Base-by-base conservation (phyloP, 2,888 invertebrate genomes). In the Onchidella celtica region DNA sequence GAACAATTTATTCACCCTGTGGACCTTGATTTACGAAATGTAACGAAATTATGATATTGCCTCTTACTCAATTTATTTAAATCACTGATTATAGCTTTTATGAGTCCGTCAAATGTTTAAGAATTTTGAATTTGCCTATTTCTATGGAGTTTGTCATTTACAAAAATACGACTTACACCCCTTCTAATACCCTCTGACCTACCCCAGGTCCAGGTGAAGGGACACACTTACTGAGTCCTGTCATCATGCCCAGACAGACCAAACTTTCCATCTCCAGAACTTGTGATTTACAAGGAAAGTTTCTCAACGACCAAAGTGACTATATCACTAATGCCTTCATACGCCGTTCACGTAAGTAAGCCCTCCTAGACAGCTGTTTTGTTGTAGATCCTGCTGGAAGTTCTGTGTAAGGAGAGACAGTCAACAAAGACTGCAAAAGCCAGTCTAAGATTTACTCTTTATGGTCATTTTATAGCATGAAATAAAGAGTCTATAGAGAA, bases 271-370 rank as follows among this genome's bases (percentile, higher is more conserved):
- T 73, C 11, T 57, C 57, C 34, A 73, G 1, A 29, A 73, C 73
- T 14, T 73, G 73, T n/a, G 73, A 73, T 57, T 59, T 73, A 24
- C 57, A 73, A 34, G 73, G 73, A 9, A 2, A 73, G 32, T 59
- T 61, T 2, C 27, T 14, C 3, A 27, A 59, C 14, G 73, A 73
- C 0, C 36, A 36, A 2, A 0, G 24, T 3, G 14, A 57, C 1
- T 24, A 73, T 17, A 61, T 38, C 59, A 73, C 73, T 6, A 59
- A 36, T 61, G 73, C 73, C 61, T 73, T 73, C 27, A 36, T 73
- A 6, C 73, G 73, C 17, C 73, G 73, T 1, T 55, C 73, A 34
- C 73, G 73, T 73, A 57, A 73, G 73, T 73, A 36, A 11, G 32
- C 47, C 6, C 47, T 47, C 9, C n/a, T n/a, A n/a, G n/a, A n/a